Evolutionary conservation across 2,113 vertebrate species (phyloP).

Genomic region (Aix galericulata): DNA sequence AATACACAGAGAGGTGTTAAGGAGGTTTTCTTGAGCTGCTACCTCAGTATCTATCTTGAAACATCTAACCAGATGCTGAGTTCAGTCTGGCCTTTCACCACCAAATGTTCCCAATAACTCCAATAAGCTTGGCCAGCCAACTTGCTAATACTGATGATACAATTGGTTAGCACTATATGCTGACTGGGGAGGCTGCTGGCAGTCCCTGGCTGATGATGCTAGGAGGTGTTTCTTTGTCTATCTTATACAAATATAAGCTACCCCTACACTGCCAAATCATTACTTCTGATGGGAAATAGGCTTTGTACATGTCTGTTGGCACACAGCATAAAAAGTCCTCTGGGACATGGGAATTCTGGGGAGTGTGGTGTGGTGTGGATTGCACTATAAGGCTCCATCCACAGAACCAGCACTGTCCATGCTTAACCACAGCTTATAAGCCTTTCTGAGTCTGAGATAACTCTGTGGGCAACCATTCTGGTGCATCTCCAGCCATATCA

Average conservation of each 20-base stretch:
- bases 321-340: not conserved
- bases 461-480: not conserved
- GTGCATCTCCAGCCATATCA: not conserved
- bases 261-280: not conserved
- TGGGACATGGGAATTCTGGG: not conserved
- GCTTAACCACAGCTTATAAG: not conserved
- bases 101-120: not conserved
- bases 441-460: not conserved
- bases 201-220: not conserved
- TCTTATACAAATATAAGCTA: not conserved
- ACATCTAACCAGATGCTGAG: not conserved
- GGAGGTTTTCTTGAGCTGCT: not conserved
- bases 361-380: not conserved
- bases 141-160: not conserved
- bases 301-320: not conserved
- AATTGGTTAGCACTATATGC: not conserved
- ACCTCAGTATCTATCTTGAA: not conserved
- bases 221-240: not conserved
- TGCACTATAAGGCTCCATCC: not conserved
- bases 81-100: not conserved
- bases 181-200: not conserved
- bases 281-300: not conserved
- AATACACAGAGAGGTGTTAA: not conserved
- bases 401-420: not conserved
- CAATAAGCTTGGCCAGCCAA: not conserved